Evolutionary conservation across 2,888 invertebrate genomes (phyloP).

Genomic region (Caenorhabditis sulstoni): DNA sequence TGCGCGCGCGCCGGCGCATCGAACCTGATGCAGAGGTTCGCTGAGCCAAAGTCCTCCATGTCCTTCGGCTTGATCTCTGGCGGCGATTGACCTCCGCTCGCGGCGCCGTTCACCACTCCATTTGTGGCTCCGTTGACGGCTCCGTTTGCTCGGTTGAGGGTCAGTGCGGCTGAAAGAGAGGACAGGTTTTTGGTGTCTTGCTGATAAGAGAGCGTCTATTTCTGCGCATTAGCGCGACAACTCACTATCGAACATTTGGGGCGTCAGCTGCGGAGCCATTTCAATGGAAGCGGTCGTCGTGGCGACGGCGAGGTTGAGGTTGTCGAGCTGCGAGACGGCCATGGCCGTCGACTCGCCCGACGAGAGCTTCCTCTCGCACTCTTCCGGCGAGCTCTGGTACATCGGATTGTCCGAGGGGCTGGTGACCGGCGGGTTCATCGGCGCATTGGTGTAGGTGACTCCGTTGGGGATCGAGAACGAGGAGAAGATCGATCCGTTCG

Average conservation of each 20-base stretch:
- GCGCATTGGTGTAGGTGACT: constrained; percentile 28
- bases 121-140: too few relatives aligned
- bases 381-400: constrained; percentile 5
- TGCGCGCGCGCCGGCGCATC: constrained; percentile 38
- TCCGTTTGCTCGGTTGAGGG: too few relatives aligned
- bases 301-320: constrained; percentile 62
- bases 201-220: too few relatives aligned
- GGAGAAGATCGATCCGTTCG: neutral
- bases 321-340: constrained; percentile 58
- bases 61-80: constrained; percentile 36
- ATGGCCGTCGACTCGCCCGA: constrained; percentile 40
- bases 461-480: constrained; percentile 13
- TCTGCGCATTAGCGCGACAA: too few relatives aligned
- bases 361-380: constrained; percentile 43
- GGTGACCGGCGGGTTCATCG: constrained; percentile 27
- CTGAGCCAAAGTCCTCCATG: constrained; percentile 23
- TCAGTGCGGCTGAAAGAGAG: neutral
- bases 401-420: constrained; percentile 11
- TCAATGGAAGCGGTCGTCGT: constrained; percentile 25
- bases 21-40: constrained; percentile 22
- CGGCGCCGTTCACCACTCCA: constrained; percentile 3
- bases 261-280: constrained; percentile 37
- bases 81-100: constrained; percentile 45
- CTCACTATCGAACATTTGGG: too few relatives aligned
- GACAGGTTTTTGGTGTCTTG: too few relatives aligned